phyloP scores from a whole-genome alignment of 1,140 invertebrate genomes.

The Drosophila sechellia region DNA sequence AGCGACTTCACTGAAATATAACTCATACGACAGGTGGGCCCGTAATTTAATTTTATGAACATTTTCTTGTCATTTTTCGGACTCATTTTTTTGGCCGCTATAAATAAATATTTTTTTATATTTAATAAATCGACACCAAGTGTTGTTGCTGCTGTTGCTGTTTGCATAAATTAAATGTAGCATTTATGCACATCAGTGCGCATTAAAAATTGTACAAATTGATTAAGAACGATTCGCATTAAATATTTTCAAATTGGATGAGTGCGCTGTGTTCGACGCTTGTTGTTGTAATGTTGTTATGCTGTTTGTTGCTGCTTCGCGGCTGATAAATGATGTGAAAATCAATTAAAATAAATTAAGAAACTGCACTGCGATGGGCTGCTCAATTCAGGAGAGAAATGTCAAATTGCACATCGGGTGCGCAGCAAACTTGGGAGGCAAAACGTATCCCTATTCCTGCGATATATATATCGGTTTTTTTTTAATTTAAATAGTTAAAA shows the following conservation, averaged over 20 bases:
- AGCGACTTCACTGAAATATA: conserved; percentile 16
- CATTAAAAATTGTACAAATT: conserved; percentile 75
- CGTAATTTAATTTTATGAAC: conserved; percentile 18
- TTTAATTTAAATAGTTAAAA: no score
- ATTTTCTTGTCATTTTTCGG: conserved; percentile 31
- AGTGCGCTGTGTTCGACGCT: conserved; percentile 14
- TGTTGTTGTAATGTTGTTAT: conserved; percentile 12
- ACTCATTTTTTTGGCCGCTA: neutral
- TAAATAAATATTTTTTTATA: conserved; percentile 1
- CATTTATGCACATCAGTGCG: conserved; percentile 72
- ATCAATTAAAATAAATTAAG: conserved; percentile 76
- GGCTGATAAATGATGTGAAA: conserved; percentile 74
- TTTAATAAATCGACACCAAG: conserved; percentile 48
- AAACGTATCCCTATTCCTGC: neutral
- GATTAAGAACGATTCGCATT: conserved; percentile 64
- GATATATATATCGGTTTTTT: neutral
- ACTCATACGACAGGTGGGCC: conserved; percentile 34
- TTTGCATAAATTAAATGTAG: conserved; percentile 73
- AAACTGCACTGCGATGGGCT: conserved; percentile 11
- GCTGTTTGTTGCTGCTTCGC: conserved; percentile 14
- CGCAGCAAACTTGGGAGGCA: conserved; percentile 6
- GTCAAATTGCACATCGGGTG: conserved; percentile 33
- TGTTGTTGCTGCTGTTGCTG: conserved; percentile 35
- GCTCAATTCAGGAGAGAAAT: conserved; percentile 12
- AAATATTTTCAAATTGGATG: conserved; percentile 63